Evolutionary conservation across 1,140 invertebrate species (phyloP).

Genomic region (Brachionus calyciflorus): DNA sequence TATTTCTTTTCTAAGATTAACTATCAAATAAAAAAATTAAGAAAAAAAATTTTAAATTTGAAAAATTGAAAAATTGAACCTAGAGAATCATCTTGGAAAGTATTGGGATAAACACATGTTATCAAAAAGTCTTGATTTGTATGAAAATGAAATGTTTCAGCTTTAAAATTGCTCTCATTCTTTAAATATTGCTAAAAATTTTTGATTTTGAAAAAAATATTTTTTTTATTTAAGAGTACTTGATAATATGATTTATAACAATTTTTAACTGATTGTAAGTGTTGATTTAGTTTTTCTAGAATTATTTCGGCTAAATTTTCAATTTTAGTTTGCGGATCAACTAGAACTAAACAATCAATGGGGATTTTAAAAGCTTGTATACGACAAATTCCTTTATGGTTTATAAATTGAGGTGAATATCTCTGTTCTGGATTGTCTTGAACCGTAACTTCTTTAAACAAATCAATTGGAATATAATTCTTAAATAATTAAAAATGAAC

Average conservation of each 20-base stretch:
- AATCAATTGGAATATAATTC: neutral
- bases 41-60: neutral
- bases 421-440: neutral
- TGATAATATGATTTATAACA: constrained; percentile 34
- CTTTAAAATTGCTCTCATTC: constrained; percentile 10
- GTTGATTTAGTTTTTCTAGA: neutral
- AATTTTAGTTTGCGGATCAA: neutral
- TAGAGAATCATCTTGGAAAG: neutral
- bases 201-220: neutral
- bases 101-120: constrained; percentile 38
- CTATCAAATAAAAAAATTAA: neutral
- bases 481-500: neutral
- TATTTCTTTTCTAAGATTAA: constrained; percentile 10
- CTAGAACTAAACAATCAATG: constrained; percentile 15
- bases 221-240: neutral
- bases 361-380: constrained; percentile 25
- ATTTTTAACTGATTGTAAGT: constrained; percentile 9
- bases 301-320: neutral
- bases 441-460: neutral
- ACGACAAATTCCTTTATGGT: constrained; percentile 33
- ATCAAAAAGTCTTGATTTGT: neutral
- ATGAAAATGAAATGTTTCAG: constrained; percentile 22
- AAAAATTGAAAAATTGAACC: neutral
- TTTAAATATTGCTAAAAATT: neutral
- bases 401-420: constrained; percentile 31